A percentile compares a stretch with the other conserved stretches of the same genome.
phyloP scores from a whole-genome alignment of 2,888 invertebrate species.

The Aleiodes leptofemur region DNA sequence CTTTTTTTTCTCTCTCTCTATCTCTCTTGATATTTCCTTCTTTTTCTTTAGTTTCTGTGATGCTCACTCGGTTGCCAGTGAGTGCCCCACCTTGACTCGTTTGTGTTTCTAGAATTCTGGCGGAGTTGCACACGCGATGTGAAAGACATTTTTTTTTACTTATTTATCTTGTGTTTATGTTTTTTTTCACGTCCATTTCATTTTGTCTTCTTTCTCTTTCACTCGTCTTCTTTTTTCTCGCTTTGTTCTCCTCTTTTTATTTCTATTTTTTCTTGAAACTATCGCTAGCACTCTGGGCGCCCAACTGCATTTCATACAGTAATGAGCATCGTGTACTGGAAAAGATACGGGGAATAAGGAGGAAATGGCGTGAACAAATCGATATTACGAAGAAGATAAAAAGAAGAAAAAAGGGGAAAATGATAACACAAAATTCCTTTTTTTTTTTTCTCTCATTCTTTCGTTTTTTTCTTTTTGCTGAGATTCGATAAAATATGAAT shows the following conservation, averaged over 20 bases:
- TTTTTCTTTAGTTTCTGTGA: conserved; percentile 32
- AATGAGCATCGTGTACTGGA: conserved; percentile 47
- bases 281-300: conserved; percentile 40
- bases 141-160: conserved; percentile 25
- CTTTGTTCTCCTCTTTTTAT: not conserved
- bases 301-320: conserved; percentile 52
- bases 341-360: conserved; percentile 27
- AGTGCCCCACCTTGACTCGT: conserved; percentile 46
- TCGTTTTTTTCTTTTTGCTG: too few species aligned
- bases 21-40: conserved; percentile 16
- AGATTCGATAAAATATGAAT: not conserved
- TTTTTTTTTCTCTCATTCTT: not conserved
- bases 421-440: conserved; percentile 18
- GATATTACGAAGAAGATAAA: conserved; percentile 9
- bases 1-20: conserved; percentile 10
- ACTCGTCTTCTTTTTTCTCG: not conserved
- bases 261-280: conserved; percentile 25
- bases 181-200: conserved; percentile 14
- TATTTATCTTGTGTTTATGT: not conserved
- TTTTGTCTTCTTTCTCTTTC: not conserved
- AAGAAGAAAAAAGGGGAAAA: conserved; percentile 17
- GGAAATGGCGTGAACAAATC: conserved; percentile 24
- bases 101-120: conserved; percentile 54
- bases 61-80: conserved; percentile 29
- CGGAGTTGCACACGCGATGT: conserved; percentile 43